Base-by-base conservation (phyloP, 2,797 vertebrate species). In the Hemitrygon akajei region DNA sequence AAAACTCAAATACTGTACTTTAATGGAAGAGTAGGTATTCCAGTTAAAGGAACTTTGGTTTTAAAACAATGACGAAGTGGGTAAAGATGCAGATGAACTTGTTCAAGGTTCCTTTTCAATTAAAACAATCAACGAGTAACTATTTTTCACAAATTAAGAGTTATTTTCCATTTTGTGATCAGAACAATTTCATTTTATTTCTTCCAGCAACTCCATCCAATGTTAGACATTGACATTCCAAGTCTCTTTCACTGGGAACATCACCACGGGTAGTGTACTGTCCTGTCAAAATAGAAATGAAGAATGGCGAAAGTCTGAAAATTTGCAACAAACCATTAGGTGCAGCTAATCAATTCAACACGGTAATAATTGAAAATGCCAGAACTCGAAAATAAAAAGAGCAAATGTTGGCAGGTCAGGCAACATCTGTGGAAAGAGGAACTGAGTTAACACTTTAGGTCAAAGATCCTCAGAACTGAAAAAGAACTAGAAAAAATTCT, bases 221-320 rank as follows among this genome's bases (percentile, higher is more conserved):
- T 34, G 10, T 71, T 37, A n/a, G 14, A 58, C 75, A 92, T 75
- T 71, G 75, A 75, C 18, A 63, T 69, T 89, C 60, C 56, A 22
- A 66, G 16, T 66, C n/a, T 37, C 60, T 66, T 89, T 69, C 86
- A 69, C 18, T 22, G 86, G 10, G 60, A 34, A n/a, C 60, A 75
- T 92, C 3, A 47, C 71, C 25, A 10, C 56, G 20, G 66, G 40
- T 22, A 30, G 89, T 27, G 40, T 47, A 58, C 7, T 10, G 18
- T 75, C 69, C 91, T 93, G 40, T 93, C 71, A 76, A 93, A 93
- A 93, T 76, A 75, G 25, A 76, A 93, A 56, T n/a, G 76, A 47
- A 76, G 14, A 93, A 76, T n/a, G 7, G n/a, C 22, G 7, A 69
- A 69, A 34, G 6, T 60, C n/a, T 89, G 60, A 7, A n/a, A 34